Percentiles rank a stretch among this genome's conserved stretches.
phyloP scores from a whole-genome alignment of 2,888 invertebrate genomes.

The Drosophila maculinotata region DNA sequence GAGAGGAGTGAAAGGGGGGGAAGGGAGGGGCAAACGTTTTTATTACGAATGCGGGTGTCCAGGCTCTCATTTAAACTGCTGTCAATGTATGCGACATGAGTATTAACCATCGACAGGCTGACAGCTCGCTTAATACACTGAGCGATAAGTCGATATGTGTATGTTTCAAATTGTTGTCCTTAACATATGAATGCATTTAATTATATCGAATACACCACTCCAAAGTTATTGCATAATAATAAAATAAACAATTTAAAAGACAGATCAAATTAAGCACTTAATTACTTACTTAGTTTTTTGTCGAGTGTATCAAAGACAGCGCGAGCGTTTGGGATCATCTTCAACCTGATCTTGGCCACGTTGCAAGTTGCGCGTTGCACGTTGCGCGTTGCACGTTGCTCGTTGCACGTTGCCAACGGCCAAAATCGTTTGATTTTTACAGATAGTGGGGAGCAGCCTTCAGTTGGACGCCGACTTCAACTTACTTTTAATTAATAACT shows the following conservation, averaged over 20 bases:
- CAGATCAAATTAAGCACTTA: too few species aligned
- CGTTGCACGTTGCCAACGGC: constrained; percentile 12
- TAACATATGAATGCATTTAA: too few species aligned
- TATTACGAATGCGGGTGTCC: constrained; percentile 30
- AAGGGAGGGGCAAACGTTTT: constrained; percentile 2
- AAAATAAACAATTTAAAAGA: too few species aligned
- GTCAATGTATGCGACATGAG: constrained; percentile 35
- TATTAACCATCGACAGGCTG: constrained; percentile 2
- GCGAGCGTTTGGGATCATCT: constrained; percentile 19
- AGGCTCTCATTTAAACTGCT: constrained; percentile 29
- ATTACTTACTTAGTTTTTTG: too few species aligned
- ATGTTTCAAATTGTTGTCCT: too few species aligned
- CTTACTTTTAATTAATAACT: constrained; percentile 81
- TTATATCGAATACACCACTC: too few species aligned
- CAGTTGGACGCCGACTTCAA: constrained; percentile 40
- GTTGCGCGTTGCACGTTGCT: not conserved
- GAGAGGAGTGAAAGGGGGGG: not conserved
- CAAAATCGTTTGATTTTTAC: constrained; percentile 24
- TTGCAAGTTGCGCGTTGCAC: not conserved
- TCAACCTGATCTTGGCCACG: constrained; percentile 27
- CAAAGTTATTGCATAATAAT: too few species aligned
- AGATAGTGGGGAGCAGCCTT: constrained; percentile 9
- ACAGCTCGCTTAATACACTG: not conserved
- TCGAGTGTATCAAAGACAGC: not conserved
- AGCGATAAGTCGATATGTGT: too few species aligned